These are phyloP conservation scores for Panorpa germanica DNA, from an alignment of 2,888 invertebrate species.

Conservation along the genomic window DNA sequence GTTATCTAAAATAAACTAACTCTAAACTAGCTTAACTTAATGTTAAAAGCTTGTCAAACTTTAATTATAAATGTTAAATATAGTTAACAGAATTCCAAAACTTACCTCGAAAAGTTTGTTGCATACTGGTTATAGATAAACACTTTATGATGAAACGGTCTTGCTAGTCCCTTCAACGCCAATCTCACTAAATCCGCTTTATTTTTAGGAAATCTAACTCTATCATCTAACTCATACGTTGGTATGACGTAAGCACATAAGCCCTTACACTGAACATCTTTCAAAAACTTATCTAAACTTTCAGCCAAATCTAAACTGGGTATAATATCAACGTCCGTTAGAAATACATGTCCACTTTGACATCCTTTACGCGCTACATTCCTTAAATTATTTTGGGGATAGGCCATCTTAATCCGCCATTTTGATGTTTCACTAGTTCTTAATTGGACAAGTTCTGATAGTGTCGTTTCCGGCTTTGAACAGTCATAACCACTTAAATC, in stretches of 20 bases:
- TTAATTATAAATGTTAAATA: constrained; percentile 3
- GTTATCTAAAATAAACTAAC: not conserved
- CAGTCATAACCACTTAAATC: constrained; percentile 34
- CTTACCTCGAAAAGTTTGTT: constrained; percentile 72
- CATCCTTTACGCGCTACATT: constrained; percentile 76
- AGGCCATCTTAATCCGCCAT: constrained; percentile 58
- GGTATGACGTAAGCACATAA: constrained; percentile 78
- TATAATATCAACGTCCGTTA: constrained; percentile 78
- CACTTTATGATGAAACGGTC: constrained; percentile 81
- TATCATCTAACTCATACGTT: constrained; percentile 69
- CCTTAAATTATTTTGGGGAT: constrained; percentile 78
- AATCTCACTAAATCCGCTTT: constrained; percentile 60
- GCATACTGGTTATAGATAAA: constrained; percentile 86
- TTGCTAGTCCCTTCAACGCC: constrained; percentile 58
- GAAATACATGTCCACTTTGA: constrained; percentile 58
- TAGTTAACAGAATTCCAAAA: constrained; percentile 10
- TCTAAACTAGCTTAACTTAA: not conserved
- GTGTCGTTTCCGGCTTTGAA: constrained; percentile 41
- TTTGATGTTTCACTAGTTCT: constrained; percentile 40
- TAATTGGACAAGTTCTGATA: constrained; percentile 36
- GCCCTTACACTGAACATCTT: constrained; percentile 31
- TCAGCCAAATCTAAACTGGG: constrained; percentile 57
- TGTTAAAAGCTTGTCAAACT: not conserved
- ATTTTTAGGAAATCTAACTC: constrained; percentile 61
- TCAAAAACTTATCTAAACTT: constrained; percentile 48